Conservation (phyloP, 2,888 invertebrate genomes). For the Cephus rjabovi region DNA sequence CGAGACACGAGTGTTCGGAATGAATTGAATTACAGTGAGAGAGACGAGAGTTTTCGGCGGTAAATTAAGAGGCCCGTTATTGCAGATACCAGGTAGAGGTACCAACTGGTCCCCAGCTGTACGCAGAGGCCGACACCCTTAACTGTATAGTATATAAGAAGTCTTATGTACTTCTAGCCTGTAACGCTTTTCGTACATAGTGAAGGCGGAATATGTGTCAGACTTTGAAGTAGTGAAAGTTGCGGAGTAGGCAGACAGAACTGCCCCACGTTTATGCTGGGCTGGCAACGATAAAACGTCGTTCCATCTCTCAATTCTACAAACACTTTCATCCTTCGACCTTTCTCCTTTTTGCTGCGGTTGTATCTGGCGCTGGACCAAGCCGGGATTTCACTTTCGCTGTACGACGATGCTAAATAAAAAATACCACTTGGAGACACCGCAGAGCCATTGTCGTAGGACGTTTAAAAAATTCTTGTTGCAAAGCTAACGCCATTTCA, state of each 20-base stretch:
- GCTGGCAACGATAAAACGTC: not conserved
- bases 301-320: not conserved
- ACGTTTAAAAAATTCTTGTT: not conserved
- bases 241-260: constrained; percentile 21
- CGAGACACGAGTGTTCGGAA: not conserved
- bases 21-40: not conserved
- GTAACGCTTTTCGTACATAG: not conserved
- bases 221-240: constrained; percentile 53
- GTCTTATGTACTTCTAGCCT: not conserved
- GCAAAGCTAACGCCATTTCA: constrained; percentile 17
- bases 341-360: constrained; percentile 39
- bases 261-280: not conserved
- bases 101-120: not conserved
- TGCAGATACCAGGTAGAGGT: not conserved
- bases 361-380: constrained; percentile 10
- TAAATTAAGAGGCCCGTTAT: not conserved
- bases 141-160: not conserved
- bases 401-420: constrained; percentile 10
- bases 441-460: not conserved
- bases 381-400: constrained; percentile 55
- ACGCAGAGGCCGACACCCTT: not conserved
- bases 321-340: constrained; percentile 52
- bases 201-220: constrained; percentile 33
- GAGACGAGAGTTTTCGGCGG: not conserved
- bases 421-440: not conserved